Conservation (phyloP, 2,113 vertebrate genomes). For the Mus pahari region DNA sequence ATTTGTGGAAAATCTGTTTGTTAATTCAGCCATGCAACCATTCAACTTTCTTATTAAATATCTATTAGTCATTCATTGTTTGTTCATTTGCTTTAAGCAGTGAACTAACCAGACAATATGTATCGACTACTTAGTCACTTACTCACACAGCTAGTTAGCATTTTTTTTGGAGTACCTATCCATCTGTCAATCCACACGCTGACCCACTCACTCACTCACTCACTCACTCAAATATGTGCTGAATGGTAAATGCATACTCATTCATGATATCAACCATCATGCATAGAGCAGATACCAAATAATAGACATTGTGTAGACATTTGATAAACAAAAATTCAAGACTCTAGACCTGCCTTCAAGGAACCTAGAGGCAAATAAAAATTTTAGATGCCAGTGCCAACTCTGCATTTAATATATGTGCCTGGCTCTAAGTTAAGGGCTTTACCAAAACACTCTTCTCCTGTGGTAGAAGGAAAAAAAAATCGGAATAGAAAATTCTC, state of each 20-base stretch:
- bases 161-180: neutral
- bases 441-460: slow-evolving; percentile 38
- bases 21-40: slow-evolving; percentile 63
- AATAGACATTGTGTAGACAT: neutral
- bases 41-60: slow-evolving; percentile 66
- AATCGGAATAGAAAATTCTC: neutral
- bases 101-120: neutral
- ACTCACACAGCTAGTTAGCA: neutral
- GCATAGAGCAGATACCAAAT: neutral
- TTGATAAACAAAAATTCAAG: neutral
- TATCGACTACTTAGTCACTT: slow-evolving; percentile 8
- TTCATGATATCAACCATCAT: neutral
- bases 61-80: slow-evolving; percentile 63
- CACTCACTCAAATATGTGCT: neutral
- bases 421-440: neutral
- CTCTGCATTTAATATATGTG: neutral
- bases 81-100: slow-evolving; percentile 56
- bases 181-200: too few species aligned
- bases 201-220: neutral
- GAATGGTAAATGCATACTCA: neutral
- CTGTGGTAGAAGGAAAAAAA: neutral
- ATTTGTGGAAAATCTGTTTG: slow-evolving; percentile 74
- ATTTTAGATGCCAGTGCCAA: neutral
- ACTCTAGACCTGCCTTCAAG: neutral
- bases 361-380: slow-evolving; percentile 40